Evolutionary conservation across 1,140 invertebrate species (phyloP), one percentile per base, ranked within the genome.

Genomic region (Chironomus tepperi): DNA sequence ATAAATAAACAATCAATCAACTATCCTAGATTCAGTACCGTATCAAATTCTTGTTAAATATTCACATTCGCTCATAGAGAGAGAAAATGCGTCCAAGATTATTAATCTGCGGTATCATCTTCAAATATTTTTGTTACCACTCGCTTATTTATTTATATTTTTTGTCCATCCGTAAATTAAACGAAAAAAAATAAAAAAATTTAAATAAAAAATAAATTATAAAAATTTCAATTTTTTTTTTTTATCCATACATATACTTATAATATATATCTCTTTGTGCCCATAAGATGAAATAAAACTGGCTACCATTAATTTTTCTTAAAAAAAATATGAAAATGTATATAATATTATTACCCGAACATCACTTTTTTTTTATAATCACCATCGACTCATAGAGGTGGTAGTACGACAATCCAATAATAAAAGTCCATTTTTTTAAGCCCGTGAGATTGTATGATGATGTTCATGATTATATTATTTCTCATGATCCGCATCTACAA

Each of bases 121-220:
- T 57, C 47, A n/a, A 57, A 15, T n/a, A 15, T 15, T 57, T 57
- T 34, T 34, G 24, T 34, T 34, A 34, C 24, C 24, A 34, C 24
- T 34, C 24, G 24, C 24, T 34, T 34, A 34, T 34, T 34, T 34
- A n/a, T n/a, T n/a, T n/a, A n/a, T n/a, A n/a, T n/a, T n/a, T n/a
- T n/a, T n/a, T n/a, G n/a, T n/a, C n/a, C 24, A 34, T 34, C 24
- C 24, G 24, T 34, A 34, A 34, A 34, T 34, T 34, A 34, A 34
- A 34, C 24, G 24, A 34, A 34, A 34, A 34, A 34, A n/a, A 10
- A 43, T 10, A 43, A 67, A 16, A 67, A 70, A 70, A 70, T 70
- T 70, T 70, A 70, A 70, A 70, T 70, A 70, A 70, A 70, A 70
- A 19, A 70, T 70, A 21, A 70, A 70, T 70, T 70, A 70, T 70